Evolutionary conservation across 2,113 vertebrate genomes (phyloP), one percentile per base, ranked within the genome.

Genomic region (Lophotis ruficrista): DNA sequence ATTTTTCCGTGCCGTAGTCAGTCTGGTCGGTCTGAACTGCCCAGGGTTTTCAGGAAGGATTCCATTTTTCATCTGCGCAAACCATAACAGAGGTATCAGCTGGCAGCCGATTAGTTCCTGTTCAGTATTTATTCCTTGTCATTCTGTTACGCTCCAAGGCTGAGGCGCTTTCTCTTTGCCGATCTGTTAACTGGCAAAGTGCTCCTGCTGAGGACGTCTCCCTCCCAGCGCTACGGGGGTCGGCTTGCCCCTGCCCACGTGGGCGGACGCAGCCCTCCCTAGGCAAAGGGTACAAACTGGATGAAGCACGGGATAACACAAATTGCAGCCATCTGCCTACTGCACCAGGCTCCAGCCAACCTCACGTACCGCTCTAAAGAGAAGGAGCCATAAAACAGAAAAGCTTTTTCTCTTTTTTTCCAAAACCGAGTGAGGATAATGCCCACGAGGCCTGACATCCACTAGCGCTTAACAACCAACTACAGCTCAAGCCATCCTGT

Each of bases 61-160:
- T 68, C 6, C 0, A 0, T 27, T 82, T 86, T 88, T 19, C 69
- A 48, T 45, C 87, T 82, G 77, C 15, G 9, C 38, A 91, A 87
- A 87, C 54, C 93, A 90, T 95, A 84, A 79, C 86, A 48, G 58
- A 93, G 70, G 69, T 82, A 72, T 95, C 91, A 87, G 83, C 89
- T 89, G 93, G 81, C 92, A 94, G 77, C 6, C 82, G 77, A 83
- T 93, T 83, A 83, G 90, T 65, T 76, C 73, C 68, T 45, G 43
- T 28, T 81, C 76, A 58, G 41, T 57, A 81, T 81, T 95, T 92
- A 92, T 72, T 51, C 79, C 51, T 68, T 69, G 83, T 76, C 83
- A 33, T 94, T 85, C 54, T 83, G 48, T 61, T 82, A 82, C 91
- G 84, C 73, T 23, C 70, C 68, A 54, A 57, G 70, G 70, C 79